Evolutionary conservation across 2,888 invertebrate genomes (phyloP).

Genomic region (Sesamia inferens): DNA sequence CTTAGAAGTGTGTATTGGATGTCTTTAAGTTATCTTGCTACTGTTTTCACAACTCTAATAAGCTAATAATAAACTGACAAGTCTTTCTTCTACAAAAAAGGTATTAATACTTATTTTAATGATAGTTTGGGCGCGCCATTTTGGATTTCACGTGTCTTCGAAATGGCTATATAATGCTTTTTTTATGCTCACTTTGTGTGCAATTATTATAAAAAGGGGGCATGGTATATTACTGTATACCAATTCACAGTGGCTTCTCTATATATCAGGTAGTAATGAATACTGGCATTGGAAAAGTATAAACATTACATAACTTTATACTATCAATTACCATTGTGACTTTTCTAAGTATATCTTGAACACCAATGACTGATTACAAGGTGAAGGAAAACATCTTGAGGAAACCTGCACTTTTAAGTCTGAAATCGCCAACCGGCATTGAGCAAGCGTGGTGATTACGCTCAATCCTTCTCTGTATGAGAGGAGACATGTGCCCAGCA

Average conservation of each 20-base stretch:
- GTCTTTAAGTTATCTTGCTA: not conserved
- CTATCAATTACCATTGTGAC: no score
- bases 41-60: not conserved
- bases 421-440: no score
- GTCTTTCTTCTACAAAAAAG: not conserved
- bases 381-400: no score
- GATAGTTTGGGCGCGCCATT: not conserved
- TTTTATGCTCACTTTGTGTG: no score
- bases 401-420: no score
- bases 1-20: no score
- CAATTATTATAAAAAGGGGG: no score
- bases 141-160: not conserved
- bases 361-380: no score
- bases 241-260: not conserved
- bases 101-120: not conserved
- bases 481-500: no score
- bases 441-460: no score
- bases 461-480: no score
- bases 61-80: not conserved
- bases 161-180: not conserved
- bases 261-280: not conserved
- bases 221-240: not conserved
- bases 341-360: no score
- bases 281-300: not conserved
- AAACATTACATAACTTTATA: not conserved